Base-by-base conservation (phyloP, 1,140 invertebrate genomes). In the Glomeris maerens region DNA sequence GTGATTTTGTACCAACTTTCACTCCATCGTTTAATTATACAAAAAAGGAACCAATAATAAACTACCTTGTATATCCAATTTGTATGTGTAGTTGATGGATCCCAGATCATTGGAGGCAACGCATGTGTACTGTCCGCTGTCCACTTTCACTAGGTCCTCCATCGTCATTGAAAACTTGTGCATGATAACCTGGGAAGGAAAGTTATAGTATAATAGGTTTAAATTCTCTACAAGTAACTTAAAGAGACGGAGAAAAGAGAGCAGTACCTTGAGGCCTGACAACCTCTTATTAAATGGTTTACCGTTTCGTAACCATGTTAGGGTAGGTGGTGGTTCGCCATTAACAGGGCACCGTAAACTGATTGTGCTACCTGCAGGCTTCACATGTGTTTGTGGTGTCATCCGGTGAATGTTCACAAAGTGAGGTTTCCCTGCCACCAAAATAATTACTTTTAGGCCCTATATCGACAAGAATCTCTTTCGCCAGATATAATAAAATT, bases 51-150 rank as follows among this genome's bases (percentile, higher is more conserved):
- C 23, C 52, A 57, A 14, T 20, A 47, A 27, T 38, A 55, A 67
- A 74, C 76, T 70, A 88, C 84, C 81, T 55, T 80, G 71, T 45
- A 89, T 75, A 49, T 81, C 75, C 3, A 90, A 69, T 52, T 70
- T 74, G 59, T 76, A 84, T 0, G 78, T 82, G 60, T 80, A 79
- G 31, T 80, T 74, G 45, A 89, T 80, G 59, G 83, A 84, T 4
- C 80, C 85, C 17, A 80, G 60, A 4, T 68, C 60, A 62, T 93
- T 94, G 67, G 80, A 83, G 3, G 88, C 79, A 25, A 79, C 68
- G 60, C 90, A 94, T 0, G 81, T 89, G 62, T 93, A 94, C 57
- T 84, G 81, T 21, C 84, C 87, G 39, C 74, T 76, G 58, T 93
- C 89, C 10, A 14, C 69, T 2, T 78, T 77, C 0, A 83, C 76